These are phyloP conservation scores for Scopus umbretta DNA, from an alignment of 2,113 vertebrate genomes.

Conservation along the genomic window DNA sequence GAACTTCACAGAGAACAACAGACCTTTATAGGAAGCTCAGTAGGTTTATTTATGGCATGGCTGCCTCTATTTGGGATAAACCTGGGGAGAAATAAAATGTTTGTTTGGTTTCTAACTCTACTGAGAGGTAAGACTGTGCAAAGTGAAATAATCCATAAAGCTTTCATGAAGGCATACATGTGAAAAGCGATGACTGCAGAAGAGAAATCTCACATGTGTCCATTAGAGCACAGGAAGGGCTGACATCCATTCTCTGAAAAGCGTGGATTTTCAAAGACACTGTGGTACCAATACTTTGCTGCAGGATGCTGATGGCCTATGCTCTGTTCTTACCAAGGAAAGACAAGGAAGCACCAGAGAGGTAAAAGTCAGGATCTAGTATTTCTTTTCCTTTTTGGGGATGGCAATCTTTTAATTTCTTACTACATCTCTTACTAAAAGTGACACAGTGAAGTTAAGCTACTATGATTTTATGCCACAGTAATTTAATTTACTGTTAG, in stretches of 20 bases:
- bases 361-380: background rate
- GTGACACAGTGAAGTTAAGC: background rate
- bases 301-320: background rate
- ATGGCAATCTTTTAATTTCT: background rate
- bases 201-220: background rate
- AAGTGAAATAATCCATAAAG: background rate
- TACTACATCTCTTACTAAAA: background rate
- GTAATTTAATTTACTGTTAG: background rate
- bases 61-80: background rate
- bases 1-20: background rate
- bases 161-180: background rate
- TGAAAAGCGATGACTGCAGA: background rate
- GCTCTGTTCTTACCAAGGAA: background rate
- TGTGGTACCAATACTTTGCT: background rate
- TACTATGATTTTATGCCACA: background rate
- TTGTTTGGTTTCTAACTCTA: background rate
- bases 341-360: background rate
- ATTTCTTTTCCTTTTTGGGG: background rate
- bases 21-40: background rate
- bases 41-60: background rate
- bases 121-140: background rate
- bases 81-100: background rate
- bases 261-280: background rate
- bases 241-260: background rate
- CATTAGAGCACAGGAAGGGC: background rate